phyloP scores from a whole-genome alignment of 2,113 vertebrate species.

The Gopherus evgoodei region DNA sequence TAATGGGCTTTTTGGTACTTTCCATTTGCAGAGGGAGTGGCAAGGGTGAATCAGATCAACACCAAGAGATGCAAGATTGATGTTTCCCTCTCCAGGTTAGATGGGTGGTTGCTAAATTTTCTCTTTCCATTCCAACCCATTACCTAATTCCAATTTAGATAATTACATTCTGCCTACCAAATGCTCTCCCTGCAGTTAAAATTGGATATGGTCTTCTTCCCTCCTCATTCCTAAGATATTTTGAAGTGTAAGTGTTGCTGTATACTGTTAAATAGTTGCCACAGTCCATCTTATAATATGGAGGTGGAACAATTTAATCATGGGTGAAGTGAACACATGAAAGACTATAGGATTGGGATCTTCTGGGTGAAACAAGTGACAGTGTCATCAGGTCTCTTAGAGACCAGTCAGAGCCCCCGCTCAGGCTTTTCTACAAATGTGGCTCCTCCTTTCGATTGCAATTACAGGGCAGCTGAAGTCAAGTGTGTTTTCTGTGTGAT shows the following conservation, averaged over 20 bases:
- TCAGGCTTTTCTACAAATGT: constrained; percentile 5
- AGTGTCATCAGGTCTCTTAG: background rate
- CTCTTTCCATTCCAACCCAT: background rate
- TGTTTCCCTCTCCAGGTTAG: background rate
- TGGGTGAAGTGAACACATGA: background rate
- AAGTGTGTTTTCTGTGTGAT: background rate
- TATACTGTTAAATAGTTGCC: background rate
- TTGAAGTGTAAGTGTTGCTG: background rate
- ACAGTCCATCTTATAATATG: background rate
- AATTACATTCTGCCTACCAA: background rate
- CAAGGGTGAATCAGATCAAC: constrained; percentile 5
- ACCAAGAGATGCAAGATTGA: background rate
- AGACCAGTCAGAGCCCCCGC: background rate
- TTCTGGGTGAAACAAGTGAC: background rate
- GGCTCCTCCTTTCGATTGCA: constrained; percentile 3
- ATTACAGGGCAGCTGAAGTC: background rate
- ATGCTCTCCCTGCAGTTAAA: background rate
- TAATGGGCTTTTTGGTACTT: background rate
- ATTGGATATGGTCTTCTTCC: background rate
- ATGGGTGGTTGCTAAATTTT: background rate
- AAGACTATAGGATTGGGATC: background rate
- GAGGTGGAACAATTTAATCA: background rate
- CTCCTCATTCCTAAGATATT: background rate
- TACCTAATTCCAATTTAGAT: background rate
- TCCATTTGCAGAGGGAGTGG: background rate